phyloP scores from a whole-genome alignment of 2,888 invertebrate species.

The Drosophila silvestris region DNA sequence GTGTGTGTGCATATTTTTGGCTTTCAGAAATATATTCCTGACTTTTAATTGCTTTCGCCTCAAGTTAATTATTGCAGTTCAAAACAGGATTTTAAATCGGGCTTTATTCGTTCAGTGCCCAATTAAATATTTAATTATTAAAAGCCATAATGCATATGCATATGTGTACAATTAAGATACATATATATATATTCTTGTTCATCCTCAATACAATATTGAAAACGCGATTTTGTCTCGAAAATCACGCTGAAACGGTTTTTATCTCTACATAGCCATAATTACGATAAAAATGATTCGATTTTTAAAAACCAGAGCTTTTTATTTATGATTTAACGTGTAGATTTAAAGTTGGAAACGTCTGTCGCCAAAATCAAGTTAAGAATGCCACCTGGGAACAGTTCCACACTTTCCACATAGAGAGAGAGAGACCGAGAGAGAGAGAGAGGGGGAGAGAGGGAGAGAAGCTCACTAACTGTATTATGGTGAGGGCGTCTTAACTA shows the following conservation, averaged over 20 bases:
- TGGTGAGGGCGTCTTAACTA: not conserved
- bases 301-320: not conserved
- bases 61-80: not conserved
- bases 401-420: no score
- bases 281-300: not conserved
- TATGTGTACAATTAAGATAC: not conserved
- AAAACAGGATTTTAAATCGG: not conserved
- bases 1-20: not conserved
- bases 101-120: not conserved
- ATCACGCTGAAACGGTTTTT: not conserved
- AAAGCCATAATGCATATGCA: not conserved
- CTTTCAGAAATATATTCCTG: not conserved
- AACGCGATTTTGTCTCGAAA: not conserved
- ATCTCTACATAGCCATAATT: not conserved
- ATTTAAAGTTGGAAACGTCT: not conserved
- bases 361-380: not conserved
- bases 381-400: not conserved
- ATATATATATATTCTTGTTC: not conserved
- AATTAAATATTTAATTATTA: not conserved
- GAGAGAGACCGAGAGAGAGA: not conserved
- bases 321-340: not conserved
- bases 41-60: slow-evolving; percentile 30
- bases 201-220: not conserved
- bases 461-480: not conserved
- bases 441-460: not conserved